Base-by-base conservation (phyloP, 2,113 vertebrate genomes). In the Notiomystis cincta region DNA sequence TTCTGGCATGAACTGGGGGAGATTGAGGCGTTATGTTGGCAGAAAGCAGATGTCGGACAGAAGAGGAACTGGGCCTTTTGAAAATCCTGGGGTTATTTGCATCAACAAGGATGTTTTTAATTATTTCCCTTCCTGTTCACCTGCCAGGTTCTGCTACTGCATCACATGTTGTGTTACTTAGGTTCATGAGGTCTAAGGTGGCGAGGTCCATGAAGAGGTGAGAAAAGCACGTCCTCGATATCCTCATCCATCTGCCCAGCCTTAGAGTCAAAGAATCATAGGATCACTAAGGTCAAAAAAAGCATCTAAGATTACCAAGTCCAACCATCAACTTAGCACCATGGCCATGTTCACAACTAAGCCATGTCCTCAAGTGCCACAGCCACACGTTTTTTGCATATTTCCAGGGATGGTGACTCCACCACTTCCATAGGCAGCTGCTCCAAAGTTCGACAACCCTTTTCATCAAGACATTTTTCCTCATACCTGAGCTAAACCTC, bases 21-120 rank as follows among this genome's bases (percentile, higher is more conserved):
- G 61, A 90, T 1, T 42, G 42, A 78, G 66, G 82, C 0, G 0
- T 38, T 66, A 65, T 4, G 10, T 10, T 76, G 40, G 25, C 53
- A 91, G 78, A 92, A 90, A 64, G 48, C 3, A 6, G 24, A 79
- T 76, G 31, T 80, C 40, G 42, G 44, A 30, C 62, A 88, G 86
- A 69, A 77, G 37, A 69, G 9, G 25, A 85, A 73, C 11, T 2
- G 2, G 23, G 42, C 23, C 60, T 81, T 93, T 50, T 25, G n/a
- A 70, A 85, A 85, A 79, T 30, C 61, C 48, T 45, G 33, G 10
- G 7, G 24, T 72, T 72, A 61, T 81, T 75, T 47, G 73, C 35
- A 47, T 50, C 50, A 42, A 11, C 35, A 66, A 69, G 48, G n/a
- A 64, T 40, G 37, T 72, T 37, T 48, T 15, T 51, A 84, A 71